Evolutionary conservation across 1,140 invertebrate species (phyloP).

Genomic region (Eupeodes corollae): DNA sequence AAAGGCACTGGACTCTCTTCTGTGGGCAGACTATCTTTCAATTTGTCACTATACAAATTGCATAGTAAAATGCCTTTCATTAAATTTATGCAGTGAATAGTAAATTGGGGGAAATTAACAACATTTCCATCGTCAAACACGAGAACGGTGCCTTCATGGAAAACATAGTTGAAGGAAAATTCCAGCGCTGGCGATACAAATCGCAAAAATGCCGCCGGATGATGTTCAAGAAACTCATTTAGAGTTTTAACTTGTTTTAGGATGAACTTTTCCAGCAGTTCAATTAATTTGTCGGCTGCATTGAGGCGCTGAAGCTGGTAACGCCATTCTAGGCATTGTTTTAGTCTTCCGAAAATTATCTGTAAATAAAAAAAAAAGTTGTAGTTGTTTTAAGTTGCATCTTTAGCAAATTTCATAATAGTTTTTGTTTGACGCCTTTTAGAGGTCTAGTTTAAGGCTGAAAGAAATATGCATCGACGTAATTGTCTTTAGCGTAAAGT

Average conservation of each 20-base stretch:
- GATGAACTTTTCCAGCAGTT: conserved; percentile 67
- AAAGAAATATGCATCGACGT: no score
- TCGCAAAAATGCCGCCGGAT: conserved; percentile 67
- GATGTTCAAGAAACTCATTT: conserved; percentile 58
- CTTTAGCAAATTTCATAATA: no score
- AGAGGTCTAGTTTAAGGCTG: no score
- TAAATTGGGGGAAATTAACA: conserved; percentile 70
- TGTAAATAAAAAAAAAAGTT: conserved; percentile 39
- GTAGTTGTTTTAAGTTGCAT: no score
- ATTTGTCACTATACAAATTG: conserved; percentile 40
- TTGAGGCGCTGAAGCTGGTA: conserved; percentile 19
- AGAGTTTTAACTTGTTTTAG: conserved; percentile 69
- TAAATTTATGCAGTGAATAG: conserved; percentile 80
- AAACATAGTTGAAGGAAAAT: conserved; percentile 74
- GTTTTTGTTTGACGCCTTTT: no score
- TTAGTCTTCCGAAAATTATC: conserved; percentile 63
- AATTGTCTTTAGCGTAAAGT: no score
- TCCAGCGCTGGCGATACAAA: conserved; percentile 68
- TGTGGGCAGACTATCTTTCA: conserved; percentile 22
- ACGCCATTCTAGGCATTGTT: conserved; percentile 59
- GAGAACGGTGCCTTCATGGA: conserved; percentile 51
- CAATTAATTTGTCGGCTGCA: conserved; percentile 35
- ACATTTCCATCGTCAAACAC: conserved; percentile 47
- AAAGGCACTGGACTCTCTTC: conserved; percentile 35
- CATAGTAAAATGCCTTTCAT: conserved; percentile 73